Evolutionary conservation across 2,797 vertebrate species (phyloP).

Genomic region (Helicolenus hilgendorfi): DNA sequence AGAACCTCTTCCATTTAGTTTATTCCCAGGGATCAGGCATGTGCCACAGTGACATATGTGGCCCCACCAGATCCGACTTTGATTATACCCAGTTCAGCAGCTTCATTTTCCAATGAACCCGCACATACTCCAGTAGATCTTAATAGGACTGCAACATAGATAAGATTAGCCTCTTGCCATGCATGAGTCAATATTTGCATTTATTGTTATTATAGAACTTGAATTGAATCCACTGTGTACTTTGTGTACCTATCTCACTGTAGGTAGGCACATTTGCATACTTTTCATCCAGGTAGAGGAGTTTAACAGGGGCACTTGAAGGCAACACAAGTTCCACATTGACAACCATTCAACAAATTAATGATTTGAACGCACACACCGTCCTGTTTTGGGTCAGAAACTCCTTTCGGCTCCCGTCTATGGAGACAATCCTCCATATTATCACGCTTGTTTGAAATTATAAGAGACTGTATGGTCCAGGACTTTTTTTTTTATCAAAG

Average conservation of each 20-base stretch:
- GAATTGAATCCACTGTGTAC: not conserved
- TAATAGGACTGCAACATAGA: not conserved
- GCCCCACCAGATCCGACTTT: too few species aligned
- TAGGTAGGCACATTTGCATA: not conserved
- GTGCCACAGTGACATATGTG: not conserved
- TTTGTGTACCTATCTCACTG: not conserved
- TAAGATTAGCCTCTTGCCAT: not conserved
- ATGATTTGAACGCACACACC: not conserved
- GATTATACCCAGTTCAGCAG: too few species aligned
- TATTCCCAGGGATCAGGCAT: not conserved
- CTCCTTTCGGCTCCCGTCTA: too few species aligned
- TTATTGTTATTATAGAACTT: not conserved
- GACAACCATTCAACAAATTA: not conserved
- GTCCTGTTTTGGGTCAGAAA: not conserved
- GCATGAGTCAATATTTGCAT: not conserved
- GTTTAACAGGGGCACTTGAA: conserved; percentile 2
- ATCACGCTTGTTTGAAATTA: too few species aligned
- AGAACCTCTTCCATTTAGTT: not conserved
- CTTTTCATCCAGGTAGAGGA: not conserved
- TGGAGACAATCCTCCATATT: not conserved
- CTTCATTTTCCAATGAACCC: not conserved
- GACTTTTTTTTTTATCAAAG: not conserved
- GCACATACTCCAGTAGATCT: not conserved
- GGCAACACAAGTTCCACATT: not conserved
- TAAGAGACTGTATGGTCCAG: too few species aligned